A percentile compares a stretch with the other conserved stretches of the same genome.
These are phyloP conservation scores for Heliconius aoede DNA, from an alignment of 2,888 invertebrate genomes.

Conservation along the genomic window DNA sequence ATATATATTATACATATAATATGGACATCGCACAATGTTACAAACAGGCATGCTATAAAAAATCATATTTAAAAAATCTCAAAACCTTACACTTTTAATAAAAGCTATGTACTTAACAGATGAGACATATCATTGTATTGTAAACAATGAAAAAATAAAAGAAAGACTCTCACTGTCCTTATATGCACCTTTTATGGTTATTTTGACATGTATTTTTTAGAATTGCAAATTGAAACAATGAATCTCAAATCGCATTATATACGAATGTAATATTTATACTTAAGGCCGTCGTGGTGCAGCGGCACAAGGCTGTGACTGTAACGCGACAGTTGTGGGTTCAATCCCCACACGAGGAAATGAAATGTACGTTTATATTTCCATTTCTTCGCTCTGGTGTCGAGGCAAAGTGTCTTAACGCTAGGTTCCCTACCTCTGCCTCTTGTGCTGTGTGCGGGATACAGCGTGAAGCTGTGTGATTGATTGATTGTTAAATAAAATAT, in stretches of 20 bases:
- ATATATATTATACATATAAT: not conserved
- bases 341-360: too few relatives aligned
- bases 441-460: too few relatives aligned
- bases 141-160: not conserved
- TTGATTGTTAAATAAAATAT: conserved; percentile 1
- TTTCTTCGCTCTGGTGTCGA: too few relatives aligned
- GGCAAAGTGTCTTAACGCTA: too few relatives aligned
- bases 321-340: too few relatives aligned
- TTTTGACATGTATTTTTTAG: not conserved
- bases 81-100: not conserved
- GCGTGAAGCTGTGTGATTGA: too few relatives aligned
- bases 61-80: not conserved
- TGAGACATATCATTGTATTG: conserved; percentile 11
- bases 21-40: conserved; percentile 8
- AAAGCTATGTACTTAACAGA: not conserved
- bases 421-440: too few relatives aligned
- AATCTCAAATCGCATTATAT: conserved; percentile 30
- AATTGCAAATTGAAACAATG: conserved; percentile 5
- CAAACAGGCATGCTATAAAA: not conserved
- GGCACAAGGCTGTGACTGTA: too few relatives aligned
- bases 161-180: not conserved
- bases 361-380: too few relatives aligned
- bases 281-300: too few relatives aligned
- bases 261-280: not conserved
- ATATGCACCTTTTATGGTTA: not conserved